Evolutionary conservation across 2,797 vertebrate genomes (phyloP).

Genomic region (Somateria mollissima): DNA sequence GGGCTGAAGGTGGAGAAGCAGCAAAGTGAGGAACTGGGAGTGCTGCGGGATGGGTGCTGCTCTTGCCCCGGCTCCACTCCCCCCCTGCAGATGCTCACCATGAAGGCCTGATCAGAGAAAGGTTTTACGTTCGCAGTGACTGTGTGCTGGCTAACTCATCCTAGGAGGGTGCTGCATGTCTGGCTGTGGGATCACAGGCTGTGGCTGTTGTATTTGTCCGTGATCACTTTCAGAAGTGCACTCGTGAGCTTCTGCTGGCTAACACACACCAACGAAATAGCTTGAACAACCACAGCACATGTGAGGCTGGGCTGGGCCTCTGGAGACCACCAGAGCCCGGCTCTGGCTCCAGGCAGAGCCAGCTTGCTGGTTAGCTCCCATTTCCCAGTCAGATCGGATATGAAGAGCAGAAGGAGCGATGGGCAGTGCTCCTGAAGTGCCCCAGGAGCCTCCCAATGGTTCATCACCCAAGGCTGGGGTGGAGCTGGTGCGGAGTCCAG

Average conservation of each 20-base stretch:
- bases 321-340: fast-evolving
- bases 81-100: fast-evolving
- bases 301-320: neutral
- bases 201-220: neutral
- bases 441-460: neutral
- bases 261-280: fast-evolving
- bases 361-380: neutral
- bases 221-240: fast-evolving
- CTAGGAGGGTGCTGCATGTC: neutral
- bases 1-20: neutral
- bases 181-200: neutral
- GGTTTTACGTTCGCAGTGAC: neutral
- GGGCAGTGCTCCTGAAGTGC: neutral
- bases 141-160: neutral
- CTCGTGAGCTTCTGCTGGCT: neutral
- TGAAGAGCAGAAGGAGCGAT: neutral
- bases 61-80: fast-evolving
- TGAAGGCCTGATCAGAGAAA: neutral
- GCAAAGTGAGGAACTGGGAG: fast-evolving
- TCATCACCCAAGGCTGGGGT: neutral
- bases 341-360: neutral
- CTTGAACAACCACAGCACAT: neutral
- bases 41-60: fast-evolving
- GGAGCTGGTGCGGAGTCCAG: neutral
- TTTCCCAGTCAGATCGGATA: neutral